These are phyloP conservation scores for Vollenhovia emeryi DNA, from an alignment of 1,140 invertebrate genomes.

Conservation along the genomic window DNA sequence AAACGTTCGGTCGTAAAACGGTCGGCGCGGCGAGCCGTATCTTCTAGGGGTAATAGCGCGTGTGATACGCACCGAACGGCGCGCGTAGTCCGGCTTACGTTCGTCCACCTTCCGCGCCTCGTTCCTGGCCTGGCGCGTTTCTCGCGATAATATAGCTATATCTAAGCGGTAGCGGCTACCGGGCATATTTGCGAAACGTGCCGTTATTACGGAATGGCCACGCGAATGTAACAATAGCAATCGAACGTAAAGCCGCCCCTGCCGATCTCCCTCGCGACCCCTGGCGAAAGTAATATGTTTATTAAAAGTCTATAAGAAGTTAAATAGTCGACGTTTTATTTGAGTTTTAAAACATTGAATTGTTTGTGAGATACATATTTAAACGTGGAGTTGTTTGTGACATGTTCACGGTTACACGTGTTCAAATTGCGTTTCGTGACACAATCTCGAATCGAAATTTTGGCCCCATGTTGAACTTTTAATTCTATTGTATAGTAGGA, in stretches of 20 bases:
- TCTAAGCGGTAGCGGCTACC: background rate
- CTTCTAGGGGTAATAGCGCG: constrained; percentile 78
- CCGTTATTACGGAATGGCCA: background rate
- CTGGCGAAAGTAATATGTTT: too few relatives aligned
- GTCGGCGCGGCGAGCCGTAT: constrained; percentile 71
- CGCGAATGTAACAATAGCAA: background rate
- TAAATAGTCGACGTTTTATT: too few relatives aligned
- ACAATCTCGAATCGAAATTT: too few relatives aligned
- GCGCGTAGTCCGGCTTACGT: constrained; percentile 18
- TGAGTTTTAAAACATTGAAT: too few relatives aligned
- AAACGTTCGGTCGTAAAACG: constrained; percentile 82
- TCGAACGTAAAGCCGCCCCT: background rate
- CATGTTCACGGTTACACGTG: too few relatives aligned
- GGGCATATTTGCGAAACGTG: constrained; percentile 11
- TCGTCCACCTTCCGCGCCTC: constrained; percentile 1
- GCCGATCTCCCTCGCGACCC: background rate
- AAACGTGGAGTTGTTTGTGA: too few relatives aligned
- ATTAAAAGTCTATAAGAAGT: too few relatives aligned
- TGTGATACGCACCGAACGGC: constrained; percentile 72
- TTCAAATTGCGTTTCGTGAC: too few relatives aligned
- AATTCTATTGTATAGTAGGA: too few relatives aligned
- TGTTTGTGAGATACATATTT: too few relatives aligned
- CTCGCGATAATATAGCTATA: background rate
- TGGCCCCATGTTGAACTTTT: too few relatives aligned
- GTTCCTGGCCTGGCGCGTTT: background rate